These are phyloP conservation scores for Pseudomyrmex cubaensis DNA, from an alignment of 1,140 invertebrate genomes.

Conservation along the genomic window DNA sequence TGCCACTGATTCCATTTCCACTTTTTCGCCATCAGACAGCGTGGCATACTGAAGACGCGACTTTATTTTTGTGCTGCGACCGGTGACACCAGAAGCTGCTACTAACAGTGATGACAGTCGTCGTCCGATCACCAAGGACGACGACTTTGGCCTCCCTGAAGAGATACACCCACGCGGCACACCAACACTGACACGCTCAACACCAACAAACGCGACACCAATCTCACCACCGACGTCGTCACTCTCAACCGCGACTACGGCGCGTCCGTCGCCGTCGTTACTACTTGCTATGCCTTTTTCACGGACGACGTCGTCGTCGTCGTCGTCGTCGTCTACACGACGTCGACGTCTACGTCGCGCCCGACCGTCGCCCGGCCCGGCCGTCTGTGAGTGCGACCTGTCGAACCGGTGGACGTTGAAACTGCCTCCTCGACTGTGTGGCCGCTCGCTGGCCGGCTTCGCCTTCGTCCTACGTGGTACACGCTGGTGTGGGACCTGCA, in stretches of 20 bases:
- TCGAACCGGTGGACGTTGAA: slow-evolving; percentile 28
- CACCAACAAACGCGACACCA: slow-evolving; percentile 57
- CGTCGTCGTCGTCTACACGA: slow-evolving; percentile 64
- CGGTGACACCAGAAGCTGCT: background rate
- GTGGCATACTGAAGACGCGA: slow-evolving; percentile 87
- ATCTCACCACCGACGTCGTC: slow-evolving; percentile 63
- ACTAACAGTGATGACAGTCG: slow-evolving; percentile 10
- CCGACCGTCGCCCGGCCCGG: slow-evolving; percentile 65
- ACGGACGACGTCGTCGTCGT: slow-evolving; percentile 28
- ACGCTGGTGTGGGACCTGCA: slow-evolving; percentile 63
- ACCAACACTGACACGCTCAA: slow-evolving; percentile 65
- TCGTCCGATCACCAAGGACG: slow-evolving; percentile 26
- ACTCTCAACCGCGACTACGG: slow-evolving; percentile 48
- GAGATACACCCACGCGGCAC: slow-evolving; percentile 34
- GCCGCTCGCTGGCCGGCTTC: slow-evolving; percentile 56
- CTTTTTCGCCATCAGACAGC: slow-evolving; percentile 95
- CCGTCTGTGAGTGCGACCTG: slow-evolving; percentile 43
- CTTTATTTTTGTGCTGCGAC: slow-evolving; percentile 3
- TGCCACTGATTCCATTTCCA: slow-evolving; percentile 94
- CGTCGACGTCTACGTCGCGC: slow-evolving; percentile 75
- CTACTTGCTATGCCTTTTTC: slow-evolving; percentile 21
- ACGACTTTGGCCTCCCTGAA: slow-evolving; percentile 16
- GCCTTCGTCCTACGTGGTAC: slow-evolving; percentile 67
- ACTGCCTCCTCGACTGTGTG: slow-evolving; percentile 33
- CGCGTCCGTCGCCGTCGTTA: slow-evolving; percentile 35